Evolutionary conservation across 2,113 vertebrate genomes (phyloP).

Genomic region (Aphelocoma coerulescens): DNA sequence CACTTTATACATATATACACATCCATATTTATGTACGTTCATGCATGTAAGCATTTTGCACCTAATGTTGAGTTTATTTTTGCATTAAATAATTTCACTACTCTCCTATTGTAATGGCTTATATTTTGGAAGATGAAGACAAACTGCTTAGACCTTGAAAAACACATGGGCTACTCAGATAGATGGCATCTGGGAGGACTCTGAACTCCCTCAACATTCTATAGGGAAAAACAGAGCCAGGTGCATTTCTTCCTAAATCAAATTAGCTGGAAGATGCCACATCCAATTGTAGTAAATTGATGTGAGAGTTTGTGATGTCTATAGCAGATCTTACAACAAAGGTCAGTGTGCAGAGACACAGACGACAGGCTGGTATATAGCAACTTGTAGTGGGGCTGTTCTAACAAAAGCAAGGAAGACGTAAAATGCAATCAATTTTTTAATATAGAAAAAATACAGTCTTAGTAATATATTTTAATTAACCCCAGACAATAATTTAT

Average conservation of each 20-base stretch:
- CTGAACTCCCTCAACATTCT: conserved; percentile 85
- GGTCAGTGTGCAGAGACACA: conserved; percentile 92
- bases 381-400: conserved; percentile 62
- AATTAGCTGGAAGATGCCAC: conserved; percentile 99
- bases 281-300: conserved; percentile 99
- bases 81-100: conserved; percentile 84
- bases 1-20: not conserved
- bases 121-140: conserved; percentile 91
- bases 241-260: conserved; percentile 99
- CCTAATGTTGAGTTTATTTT: conserved; percentile 81
- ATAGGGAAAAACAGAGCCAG: conserved; percentile 99
- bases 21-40: not conserved
- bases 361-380: conserved; percentile 89
- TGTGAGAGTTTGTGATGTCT: conserved; percentile 99
- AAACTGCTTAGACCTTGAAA: conserved; percentile 92
- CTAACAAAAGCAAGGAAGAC: conserved; percentile 67
- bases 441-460: conserved; percentile 66
- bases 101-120: conserved; percentile 77
- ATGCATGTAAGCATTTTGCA: not conserved
- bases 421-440: conserved; percentile 67
- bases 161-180: conserved; percentile 83
- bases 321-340: conserved; percentile 97
- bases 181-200: conserved; percentile 84
- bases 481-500: conserved; percentile 45
- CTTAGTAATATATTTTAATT: conserved; percentile 70